Evolutionary conservation across 2,113 vertebrate genomes (phyloP), one percentile per base, ranked within the genome.

Genomic region (Ovibos moschatus): DNA sequence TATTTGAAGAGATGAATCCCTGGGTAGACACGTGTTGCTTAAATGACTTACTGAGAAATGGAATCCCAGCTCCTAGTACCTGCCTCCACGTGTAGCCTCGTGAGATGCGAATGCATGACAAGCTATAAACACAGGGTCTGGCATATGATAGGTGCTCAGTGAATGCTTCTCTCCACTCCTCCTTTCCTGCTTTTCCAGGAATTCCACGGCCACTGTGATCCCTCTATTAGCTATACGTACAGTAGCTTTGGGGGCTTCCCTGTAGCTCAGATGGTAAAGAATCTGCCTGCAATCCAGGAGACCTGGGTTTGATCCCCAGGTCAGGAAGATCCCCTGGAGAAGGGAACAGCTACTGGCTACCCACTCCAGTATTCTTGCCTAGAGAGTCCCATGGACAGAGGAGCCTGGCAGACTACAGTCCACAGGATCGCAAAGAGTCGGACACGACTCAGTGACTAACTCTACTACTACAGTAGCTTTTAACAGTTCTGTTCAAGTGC

Each of bases 341-440:
- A 36, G 8, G 64, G 62, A 17, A 64, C 7, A 64, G 16, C 30
- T n/a, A 64, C 16, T 2, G 7, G 62, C 62, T 67, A n/a, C 33
- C 16, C 62, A 67, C 62, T 71, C 64, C n/a, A 71, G 9, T 71
- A 21, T 71, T 71, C 16, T 36, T 36, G 8, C 64, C n/a, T 11
- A n/a, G 17, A 36, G 64, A 71, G 1, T 21, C 64, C 17, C n/a
- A 1, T 11, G 64, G 64, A 21, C n/a, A 71, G 64, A 71, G n/a
- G n/a, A 71, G 64, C 64, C 64, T 36, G n/a, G 64, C 17, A 21
- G 17, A 11, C 64, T 71, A 36, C 9, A 36, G 64, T 21, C 64
- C 64, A 21, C n/a, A 21, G 64, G 64, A 9, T 71, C 0, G 4
- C 64, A 36, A 36, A 21, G 64, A 36, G 17, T 36, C 5, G 0